Base-by-base conservation (phyloP, 2,888 invertebrate species). In the Agonopterix arenella region DNA sequence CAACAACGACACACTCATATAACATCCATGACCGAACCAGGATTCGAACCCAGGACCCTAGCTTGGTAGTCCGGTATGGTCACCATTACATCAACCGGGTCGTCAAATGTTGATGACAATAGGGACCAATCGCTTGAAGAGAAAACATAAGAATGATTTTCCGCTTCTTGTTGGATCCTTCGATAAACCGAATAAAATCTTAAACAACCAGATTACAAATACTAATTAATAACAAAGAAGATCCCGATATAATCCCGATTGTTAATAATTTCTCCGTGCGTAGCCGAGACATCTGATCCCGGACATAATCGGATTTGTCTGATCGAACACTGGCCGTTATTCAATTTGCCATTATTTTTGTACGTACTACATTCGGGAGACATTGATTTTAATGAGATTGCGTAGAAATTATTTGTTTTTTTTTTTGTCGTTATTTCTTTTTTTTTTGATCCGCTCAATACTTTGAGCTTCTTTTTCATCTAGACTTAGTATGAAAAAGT, bases 331-430 rank as follows among this genome's bases (percentile, higher is more conserved):
- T 65, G 72, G 64, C 53, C 64, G 57, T 83, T 86, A 85, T 88
- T 81, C 71, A 70, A 73, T 85, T 84, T 79, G 72, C 79, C 76
- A 75, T 80, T 83, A 80, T 80, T 82, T 79, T 71, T 70, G 65
- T 75, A 68, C 70, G 63, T 64, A 70, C 70, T 70, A 72, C 73
- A 64, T 63, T 55, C 61, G 52, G 51, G 59, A 64, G 70, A 85
- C 84, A 82, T 86, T 85, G 86, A 88, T 85, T 88, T 85, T 84
- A 81, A 82, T 85, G 68, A 68, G 65, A 80, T 81, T 75, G 59
- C 56, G 41, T 62, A 55, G 40, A 9, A 4, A 40, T 40, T 40
- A n/a, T 40, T 28, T 28, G 18, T 2, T n/a, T n/a, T n/a, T 2
- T 28, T 28, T 28, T 28, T 28, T 28, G 38, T 44, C 13, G 9